Evolutionary conservation across 2,888 invertebrate genomes (phyloP).

Genomic region (Pollenia angustigena): DNA sequence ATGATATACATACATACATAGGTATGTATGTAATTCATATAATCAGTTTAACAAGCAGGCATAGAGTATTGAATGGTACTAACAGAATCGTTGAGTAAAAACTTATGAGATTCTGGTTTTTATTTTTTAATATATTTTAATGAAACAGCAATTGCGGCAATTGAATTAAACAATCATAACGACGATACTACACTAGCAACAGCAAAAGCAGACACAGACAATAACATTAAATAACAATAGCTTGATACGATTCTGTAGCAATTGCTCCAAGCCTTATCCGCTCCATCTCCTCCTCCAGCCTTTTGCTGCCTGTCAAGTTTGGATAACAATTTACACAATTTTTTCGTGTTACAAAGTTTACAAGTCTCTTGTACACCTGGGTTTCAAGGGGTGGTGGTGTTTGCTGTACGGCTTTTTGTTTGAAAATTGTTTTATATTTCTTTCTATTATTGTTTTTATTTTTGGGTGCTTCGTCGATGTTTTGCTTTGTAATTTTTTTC

Average conservation of each 20-base stretch:
- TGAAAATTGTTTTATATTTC: conserved; percentile 3
- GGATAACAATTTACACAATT: conserved; percentile 11
- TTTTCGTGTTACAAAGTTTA: conserved; percentile 1
- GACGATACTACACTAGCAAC: conserved; percentile 32
- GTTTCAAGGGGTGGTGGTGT: not conserved
- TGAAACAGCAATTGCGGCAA: conserved; percentile 63
- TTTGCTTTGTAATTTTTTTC: conserved; percentile 1
- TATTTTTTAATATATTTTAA: conserved; percentile 31
- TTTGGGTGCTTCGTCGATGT: not conserved
- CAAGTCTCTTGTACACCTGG: not conserved
- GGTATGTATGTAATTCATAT: no score
- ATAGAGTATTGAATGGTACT: not conserved
- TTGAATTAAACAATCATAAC: conserved; percentile 69
- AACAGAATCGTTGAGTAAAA: conserved; percentile 4
- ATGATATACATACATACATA: not conserved
- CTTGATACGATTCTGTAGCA: conserved; percentile 9
- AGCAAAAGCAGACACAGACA: conserved; percentile 28
- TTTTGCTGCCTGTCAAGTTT: not conserved
- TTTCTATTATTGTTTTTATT: conserved; percentile 8
- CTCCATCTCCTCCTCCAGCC: not conserved
- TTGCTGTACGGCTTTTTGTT: not conserved
- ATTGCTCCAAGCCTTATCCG: not conserved
- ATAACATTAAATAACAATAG: conserved; percentile 44
- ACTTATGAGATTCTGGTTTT: conserved; percentile 44
- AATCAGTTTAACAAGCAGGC: not conserved